Evolutionary conservation across 2,797 vertebrate genomes (phyloP), one percentile per base, ranked within the genome.

Genomic region (Lycodopsis pacificus): DNA sequence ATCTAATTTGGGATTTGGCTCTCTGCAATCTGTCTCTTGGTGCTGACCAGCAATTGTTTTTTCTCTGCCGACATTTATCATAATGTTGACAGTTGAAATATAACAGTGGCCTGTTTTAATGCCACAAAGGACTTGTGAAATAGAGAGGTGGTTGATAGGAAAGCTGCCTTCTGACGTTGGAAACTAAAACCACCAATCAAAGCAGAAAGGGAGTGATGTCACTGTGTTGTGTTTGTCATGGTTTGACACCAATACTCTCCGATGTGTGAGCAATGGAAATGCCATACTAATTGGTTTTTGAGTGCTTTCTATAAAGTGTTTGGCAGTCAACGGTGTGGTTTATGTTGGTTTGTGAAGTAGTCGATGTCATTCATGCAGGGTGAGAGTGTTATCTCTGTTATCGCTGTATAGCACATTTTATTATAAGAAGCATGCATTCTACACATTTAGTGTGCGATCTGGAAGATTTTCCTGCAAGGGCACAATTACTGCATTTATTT

Each of bases 1-100:
- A 87, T 92, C 89, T 92, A 90, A 94, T 93, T 90, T 87, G 70
- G 80, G 83, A 82, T 89, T 90, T 77, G 86, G 75, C 73, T 73
- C 61, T 78, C 53, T 72, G 62, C 87, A 91, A 83, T 91, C 83
- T 94, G 87, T 87, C 77, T 67, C 12, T 69, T 5, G 32, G 78
- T 54, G 48, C 48, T 57, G 61, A 62, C 32, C 51, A 61, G 77
- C 34, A 19, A 59, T 30, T 67, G 57, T 63, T 80, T 51, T 44
- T 53, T 59, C 53, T 25, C 17, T 34, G 57, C 14, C 34, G 77
- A 76, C 53, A 65, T 58, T 46, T 61, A 64, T 27, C 17, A 66
- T 38, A 36, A 68, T 34, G 25, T 22, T 64, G 62, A 36, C 7
- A 17, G 14, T 0, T 65, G 25, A 40, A 61, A 71, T 14, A 64